Base-by-base conservation (phyloP, 2,113 vertebrate genomes). In the Micronycteris hirsuta region DNA sequence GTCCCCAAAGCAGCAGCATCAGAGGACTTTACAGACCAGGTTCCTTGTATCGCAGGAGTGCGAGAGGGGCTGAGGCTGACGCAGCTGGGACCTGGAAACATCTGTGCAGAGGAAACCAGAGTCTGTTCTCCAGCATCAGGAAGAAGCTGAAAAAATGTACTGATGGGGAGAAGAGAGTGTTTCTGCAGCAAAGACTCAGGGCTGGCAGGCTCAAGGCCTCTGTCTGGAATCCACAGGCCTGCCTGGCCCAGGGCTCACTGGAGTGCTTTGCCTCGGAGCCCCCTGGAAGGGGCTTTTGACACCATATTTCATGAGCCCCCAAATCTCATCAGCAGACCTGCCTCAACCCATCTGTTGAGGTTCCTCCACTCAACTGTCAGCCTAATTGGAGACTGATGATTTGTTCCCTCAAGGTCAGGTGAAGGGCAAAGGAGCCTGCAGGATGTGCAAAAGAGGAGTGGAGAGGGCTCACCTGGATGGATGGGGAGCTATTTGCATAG, bases 321-420 rank as follows among this genome's bases (percentile, higher is more conserved):
- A 36, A 26, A 63, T 94, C 81, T 76, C 26, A 8, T 77, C 82
- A 45, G 65, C 83, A 91, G 74, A 74, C 88, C 58, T 70, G 71
- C 91, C 90, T 85, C 70, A 28, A 83, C 20, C 54, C 78, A 95
- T 86, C 73, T 95, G 78, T 52, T 77, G n/a, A 85, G 4, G 3
- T 83, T 89, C 85, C 76, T 86, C 33, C n/a, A 63, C 45, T 77
- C 84, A 96, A 96, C 63, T 70, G 43, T 92, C 63, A 94, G 26
- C 33, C 22, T 78, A 17, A 87, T 33, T 68, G 74, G 70, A 95
- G 81, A 70, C 6, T 45, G 80, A 68, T 81, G 52, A 36, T 47
- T 92, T 91, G 20, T 86, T 93, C 33, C 43, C 43, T 86, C n/a
- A 86, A 86, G 86, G 80, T 95, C 63, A 94, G 88, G 36, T 41